Base-by-base conservation (phyloP, 30 jellyfish, hydroid and myxozoan species). In the Turritopsis dohrnii region DNA sequence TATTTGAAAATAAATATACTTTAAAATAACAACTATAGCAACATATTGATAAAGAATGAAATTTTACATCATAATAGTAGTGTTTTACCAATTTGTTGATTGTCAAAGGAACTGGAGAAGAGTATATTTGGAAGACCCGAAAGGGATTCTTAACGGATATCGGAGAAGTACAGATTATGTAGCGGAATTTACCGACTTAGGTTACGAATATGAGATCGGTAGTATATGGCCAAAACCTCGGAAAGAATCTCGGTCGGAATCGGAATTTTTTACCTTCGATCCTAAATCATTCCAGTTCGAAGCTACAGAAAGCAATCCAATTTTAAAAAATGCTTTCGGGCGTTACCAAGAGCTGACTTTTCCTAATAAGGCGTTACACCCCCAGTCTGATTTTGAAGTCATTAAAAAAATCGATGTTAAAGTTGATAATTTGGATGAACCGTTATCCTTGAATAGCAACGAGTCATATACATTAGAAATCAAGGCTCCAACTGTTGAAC, bases 171-270 rank as follows among this genome's bases (percentile, higher is more conserved):
- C 52, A 7, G 65, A 65, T 20, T 41, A 52, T 22, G 87, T 53
- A 3, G 87, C 87, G 3, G 87, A 80, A 53, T 80, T 53, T 65
- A 53, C 87, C 23, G 87, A 80, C 65, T 65, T 80, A 18, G 90
- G 84, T 7, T 25, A 72, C 30, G 90, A 90, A 26, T 86, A 86
- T 54, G 94, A 76, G 8, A 81, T 71, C 29, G 97, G 97, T 0
- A 69, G 85, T 9, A 77, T 90, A 0, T 80, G 91, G 90, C 97
- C 97, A 20, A 86, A 83, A 87, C 97, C 97, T 4, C 95, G 85
- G 60, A 27, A 66, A 8, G 95, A 90, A 86, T 21, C 18, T 25
- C 52, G 90, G 54, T 66, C 71, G 17, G 86, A 81, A 79, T 77
- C 54, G 5, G 83, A 18, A 17, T 27, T 9, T 22, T 86, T 20